phyloP scores from a whole-genome alignment of 2,113 vertebrate species.

The Pterophyllum scalare region DNA sequence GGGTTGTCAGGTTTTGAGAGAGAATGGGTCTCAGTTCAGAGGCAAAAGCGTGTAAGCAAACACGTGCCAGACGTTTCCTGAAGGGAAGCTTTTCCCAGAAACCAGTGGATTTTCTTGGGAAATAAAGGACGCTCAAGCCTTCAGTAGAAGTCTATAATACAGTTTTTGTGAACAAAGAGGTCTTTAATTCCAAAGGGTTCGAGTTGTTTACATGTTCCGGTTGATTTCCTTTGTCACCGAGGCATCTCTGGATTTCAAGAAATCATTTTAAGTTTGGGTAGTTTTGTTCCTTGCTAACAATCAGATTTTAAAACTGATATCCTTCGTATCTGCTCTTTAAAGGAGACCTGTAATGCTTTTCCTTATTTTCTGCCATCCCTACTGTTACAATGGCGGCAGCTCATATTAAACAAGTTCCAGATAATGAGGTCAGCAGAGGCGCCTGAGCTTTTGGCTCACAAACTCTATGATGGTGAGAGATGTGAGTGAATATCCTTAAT shows the following conservation, averaged over 20 bases:
- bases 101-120: background rate
- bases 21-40: background rate
- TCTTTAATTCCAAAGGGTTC: accelerated
- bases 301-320: background rate
- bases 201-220: accelerated
- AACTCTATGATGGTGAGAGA: background rate
- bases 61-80: background rate
- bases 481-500: background rate
- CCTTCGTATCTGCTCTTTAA: background rate
- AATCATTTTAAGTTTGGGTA: background rate
- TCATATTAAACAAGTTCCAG: background rate
- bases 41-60: background rate
- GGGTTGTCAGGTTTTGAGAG: background rate
- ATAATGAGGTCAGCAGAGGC: background rate
- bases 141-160: background rate
- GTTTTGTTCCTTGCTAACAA: background rate
- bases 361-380: background rate
- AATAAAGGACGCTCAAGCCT: background rate
- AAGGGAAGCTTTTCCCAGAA: background rate
- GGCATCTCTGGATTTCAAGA: accelerated
- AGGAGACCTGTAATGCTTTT: background rate
- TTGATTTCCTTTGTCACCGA: background rate
- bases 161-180: background rate
- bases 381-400: background rate
- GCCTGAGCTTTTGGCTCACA: background rate